phyloP scores from a whole-genome alignment of 2,797 vertebrate species.

The Hypotaenidia philippensis region DNA sequence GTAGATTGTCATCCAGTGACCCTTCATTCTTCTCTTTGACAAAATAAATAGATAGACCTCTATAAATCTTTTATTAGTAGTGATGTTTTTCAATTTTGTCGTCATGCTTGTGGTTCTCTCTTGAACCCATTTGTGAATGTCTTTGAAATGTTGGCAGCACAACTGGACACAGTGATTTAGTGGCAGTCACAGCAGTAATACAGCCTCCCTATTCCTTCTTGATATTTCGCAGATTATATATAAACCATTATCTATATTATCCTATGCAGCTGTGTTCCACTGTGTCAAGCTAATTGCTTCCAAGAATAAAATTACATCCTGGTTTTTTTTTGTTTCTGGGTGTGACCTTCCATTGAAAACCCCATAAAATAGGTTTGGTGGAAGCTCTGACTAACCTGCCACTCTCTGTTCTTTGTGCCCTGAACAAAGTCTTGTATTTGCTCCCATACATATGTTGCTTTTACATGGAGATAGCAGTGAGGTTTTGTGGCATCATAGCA shows the following conservation, averaged over 20 bases:
- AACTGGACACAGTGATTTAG: slow-evolving; percentile 34
- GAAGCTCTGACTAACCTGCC: not conserved
- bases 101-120: slow-evolving; percentile 20
- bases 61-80: slow-evolving; percentile 46
- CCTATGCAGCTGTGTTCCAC: slow-evolving; percentile 8
- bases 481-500: not conserved
- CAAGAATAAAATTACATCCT: not conserved
- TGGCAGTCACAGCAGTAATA: not conserved
- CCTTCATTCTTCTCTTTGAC: slow-evolving; percentile 18
- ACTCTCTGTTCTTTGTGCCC: fast-evolving
- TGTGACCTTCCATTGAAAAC: not conserved
- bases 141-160: slow-evolving; percentile 43
- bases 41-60: slow-evolving; percentile 33
- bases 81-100: slow-evolving; percentile 31
- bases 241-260: not conserved
- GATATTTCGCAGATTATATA: not conserved
- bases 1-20: not conserved
- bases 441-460: not conserved
- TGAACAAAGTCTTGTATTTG: not conserved
- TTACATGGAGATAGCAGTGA: not conserved
- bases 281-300: not conserved
- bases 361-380: not conserved
- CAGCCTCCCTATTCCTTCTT: not conserved
- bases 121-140: slow-evolving; percentile 36
- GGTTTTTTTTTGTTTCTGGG: not conserved